Conservation (phyloP, 2,797 vertebrate species). For the Sebastes miniatus region DNA sequence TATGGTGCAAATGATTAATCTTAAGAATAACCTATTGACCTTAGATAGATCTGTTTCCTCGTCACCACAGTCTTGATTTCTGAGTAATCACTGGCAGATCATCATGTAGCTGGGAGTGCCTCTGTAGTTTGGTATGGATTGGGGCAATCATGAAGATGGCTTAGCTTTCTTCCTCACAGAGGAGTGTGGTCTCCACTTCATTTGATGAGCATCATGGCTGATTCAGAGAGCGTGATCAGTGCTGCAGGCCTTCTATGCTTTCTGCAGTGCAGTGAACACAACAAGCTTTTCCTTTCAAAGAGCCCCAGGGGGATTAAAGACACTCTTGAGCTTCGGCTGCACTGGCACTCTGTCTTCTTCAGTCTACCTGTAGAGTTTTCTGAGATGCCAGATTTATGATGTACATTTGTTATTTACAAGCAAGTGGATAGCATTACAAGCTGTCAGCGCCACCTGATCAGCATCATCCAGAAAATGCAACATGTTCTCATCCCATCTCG, state of each 20-base stretch:
- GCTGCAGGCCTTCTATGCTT: not conserved
- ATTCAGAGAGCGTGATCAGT: constrained; percentile 1
- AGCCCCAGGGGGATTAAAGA: not conserved
- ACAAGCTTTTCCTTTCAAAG: not conserved
- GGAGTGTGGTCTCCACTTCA: constrained; percentile 8
- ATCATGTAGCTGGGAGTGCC: not conserved
- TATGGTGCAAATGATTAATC: not conserved
- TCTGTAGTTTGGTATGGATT: constrained; percentile 10
- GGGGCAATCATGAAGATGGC: constrained; percentile 26
- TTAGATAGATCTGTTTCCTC: not conserved
- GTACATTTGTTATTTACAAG: not conserved
- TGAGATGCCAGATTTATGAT: not conserved
- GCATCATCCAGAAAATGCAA: not conserved
- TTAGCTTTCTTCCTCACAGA: constrained; percentile 4
- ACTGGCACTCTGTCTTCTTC: not conserved
- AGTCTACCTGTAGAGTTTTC: not conserved
- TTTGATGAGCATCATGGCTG: constrained; percentile 23
- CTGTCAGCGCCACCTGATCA: not conserved
- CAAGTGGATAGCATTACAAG: not conserved
- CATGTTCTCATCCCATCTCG: no score
- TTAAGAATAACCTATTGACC: not conserved
- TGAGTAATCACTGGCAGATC: constrained; percentile 1
- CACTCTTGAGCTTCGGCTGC: not conserved
- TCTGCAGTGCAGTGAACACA: constrained; percentile 2
- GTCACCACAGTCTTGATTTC: not conserved